phyloP scores from a whole-genome alignment of 1,140 invertebrate species.

The Drosophila virilis region DNA sequence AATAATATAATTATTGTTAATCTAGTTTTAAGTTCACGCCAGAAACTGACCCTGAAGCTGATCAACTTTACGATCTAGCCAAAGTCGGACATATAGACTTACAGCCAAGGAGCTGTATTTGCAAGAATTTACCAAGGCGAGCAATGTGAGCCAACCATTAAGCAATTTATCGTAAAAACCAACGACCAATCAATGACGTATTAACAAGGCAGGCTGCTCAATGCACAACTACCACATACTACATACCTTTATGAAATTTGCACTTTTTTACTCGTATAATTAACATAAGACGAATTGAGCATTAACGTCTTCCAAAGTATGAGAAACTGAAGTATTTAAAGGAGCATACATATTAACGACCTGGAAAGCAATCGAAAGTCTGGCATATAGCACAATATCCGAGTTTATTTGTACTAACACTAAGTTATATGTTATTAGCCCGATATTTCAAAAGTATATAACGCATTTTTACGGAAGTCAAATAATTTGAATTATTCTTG shows the following conservation, averaged over 20 bases:
- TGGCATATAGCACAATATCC: conserved; percentile 49
- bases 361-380: conserved; percentile 25
- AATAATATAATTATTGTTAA: conserved; percentile 45
- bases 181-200: conserved; percentile 25
- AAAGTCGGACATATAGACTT: conserved; percentile 48
- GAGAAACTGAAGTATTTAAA: conserved; percentile 43
- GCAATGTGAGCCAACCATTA: conserved; percentile 27
- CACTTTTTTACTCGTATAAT: conserved; percentile 14
- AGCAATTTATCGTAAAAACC: conserved; percentile 29
- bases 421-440: conserved; percentile 55
- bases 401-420: conserved; percentile 71
- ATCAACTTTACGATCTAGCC: conserved; percentile 52
- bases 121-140: conserved; percentile 52
- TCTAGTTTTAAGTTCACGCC: conserved; percentile 57
- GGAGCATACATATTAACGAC: conserved; percentile 14
- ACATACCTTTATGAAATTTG: conserved; percentile 28
- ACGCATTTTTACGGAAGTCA: conserved; percentile 35
- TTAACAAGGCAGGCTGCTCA: conserved; percentile 21
- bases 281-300: conserved; percentile 30
- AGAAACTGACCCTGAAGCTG: conserved; percentile 29
- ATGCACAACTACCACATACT: conserved; percentile 10
- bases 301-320: conserved; percentile 37
- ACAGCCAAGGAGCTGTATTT: conserved; percentile 55
- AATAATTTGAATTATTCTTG: not conserved
- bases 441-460: conserved; percentile 44